A percentile compares a stretch with the other conserved stretches of the same genome.
phyloP scores from a whole-genome alignment of 2,113 vertebrate genomes.

The Puntigrus tetrazona region DNA sequence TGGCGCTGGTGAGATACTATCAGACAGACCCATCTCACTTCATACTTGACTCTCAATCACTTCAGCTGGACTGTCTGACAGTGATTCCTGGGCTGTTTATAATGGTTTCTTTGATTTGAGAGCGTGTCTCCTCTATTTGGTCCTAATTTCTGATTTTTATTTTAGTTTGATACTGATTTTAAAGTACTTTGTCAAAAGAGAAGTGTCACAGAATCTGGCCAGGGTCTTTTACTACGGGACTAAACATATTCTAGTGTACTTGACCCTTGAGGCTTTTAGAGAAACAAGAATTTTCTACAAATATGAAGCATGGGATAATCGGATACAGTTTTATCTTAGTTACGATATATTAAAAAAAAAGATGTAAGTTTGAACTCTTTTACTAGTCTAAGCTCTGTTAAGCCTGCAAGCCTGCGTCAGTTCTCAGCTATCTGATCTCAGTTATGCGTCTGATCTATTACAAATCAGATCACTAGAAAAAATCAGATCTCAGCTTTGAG shows the following conservation, averaged over 20 bases:
- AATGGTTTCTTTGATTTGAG: neutral
- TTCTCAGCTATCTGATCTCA: neutral
- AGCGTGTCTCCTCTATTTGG: neutral
- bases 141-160: neutral
- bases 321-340: neutral
- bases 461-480: neutral
- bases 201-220: neutral
- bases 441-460: neutral
- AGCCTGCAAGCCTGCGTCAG: too few relatives aligned
- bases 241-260: neutral
- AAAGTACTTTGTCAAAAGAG: neutral
- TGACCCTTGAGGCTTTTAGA: neutral
- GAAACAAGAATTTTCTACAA: neutral
- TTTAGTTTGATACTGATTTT: neutral
- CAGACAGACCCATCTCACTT: constrained; percentile 51
- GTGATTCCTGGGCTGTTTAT: neutral
- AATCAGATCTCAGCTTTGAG: neutral
- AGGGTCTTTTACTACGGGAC: neutral
- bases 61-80: neutral
- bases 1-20: constrained; percentile 34
- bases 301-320: neutral
- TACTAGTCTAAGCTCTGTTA: neutral
- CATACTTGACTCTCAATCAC: constrained; percentile 37
- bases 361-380: neutral
- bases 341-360: neutral